Conservation (phyloP, 1,140 invertebrate species). For the Camponotus floridanus region DNA sequence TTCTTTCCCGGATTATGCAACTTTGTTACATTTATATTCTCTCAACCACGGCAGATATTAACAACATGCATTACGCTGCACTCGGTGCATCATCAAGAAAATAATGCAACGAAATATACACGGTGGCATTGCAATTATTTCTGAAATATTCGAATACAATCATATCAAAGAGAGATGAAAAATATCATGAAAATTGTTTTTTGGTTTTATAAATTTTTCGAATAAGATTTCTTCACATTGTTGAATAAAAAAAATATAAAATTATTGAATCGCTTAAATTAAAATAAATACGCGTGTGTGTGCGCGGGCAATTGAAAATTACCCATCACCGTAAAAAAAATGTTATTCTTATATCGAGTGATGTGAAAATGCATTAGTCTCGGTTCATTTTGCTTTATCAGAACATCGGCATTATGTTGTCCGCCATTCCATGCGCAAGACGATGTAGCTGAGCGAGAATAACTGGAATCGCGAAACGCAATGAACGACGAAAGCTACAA, state of each 20-base stretch:
- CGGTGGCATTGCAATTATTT: not conserved
- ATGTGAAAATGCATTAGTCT: not conserved
- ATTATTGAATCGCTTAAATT: not conserved
- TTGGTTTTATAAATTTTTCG: not conserved
- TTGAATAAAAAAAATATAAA: not conserved
- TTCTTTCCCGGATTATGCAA: not conserved
- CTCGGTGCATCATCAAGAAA: slow-evolving; percentile 49
- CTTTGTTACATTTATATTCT: slow-evolving; percentile 6
- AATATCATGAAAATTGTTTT: not conserved
- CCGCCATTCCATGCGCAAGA: slow-evolving; percentile 20
- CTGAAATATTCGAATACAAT: not conserved
- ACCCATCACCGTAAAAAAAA: not conserved
- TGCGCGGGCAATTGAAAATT: not conserved
- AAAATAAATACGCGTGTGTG: no score
- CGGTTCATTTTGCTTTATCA: not conserved
- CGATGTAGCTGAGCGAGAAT: slow-evolving; percentile 59
- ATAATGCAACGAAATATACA: not conserved
- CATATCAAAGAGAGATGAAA: not conserved
- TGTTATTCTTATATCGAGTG: not conserved
- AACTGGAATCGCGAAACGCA: slow-evolving; percentile 70
- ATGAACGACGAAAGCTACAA: slow-evolving; percentile 50
- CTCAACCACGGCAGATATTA: slow-evolving; percentile 46
- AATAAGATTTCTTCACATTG: not conserved
- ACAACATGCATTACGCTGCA: slow-evolving; percentile 60
- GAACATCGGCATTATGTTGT: not conserved